Evolutionary conservation across 2,888 invertebrate genomes (phyloP).

Genomic region (Eubasilissa splendida): DNA sequence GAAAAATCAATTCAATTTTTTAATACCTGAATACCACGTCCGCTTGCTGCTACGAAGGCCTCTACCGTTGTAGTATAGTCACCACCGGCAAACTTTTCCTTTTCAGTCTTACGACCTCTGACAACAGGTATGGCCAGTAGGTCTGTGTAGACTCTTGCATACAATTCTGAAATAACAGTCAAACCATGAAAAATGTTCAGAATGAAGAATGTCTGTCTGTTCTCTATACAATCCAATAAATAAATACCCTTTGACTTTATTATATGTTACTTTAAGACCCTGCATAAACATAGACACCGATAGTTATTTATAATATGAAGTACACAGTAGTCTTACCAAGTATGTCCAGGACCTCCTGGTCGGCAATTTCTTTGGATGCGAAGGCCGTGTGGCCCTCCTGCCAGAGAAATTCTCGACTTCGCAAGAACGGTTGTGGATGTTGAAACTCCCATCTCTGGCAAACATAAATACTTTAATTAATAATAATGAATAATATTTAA

Average conservation of each 20-base stretch:
- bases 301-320: not conserved
- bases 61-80: conserved; percentile 98
- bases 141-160: conserved; percentile 92
- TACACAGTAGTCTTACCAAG: conserved; percentile 69
- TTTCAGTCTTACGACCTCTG: conserved; percentile 96
- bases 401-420: conserved; percentile 99
- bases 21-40: conserved; percentile 88
- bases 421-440: conserved; percentile 98
- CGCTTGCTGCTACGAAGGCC: conserved; percentile 94
- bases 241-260: no score
- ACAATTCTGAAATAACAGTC: conserved; percentile 77
- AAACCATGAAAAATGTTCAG: no score
- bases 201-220: no score
- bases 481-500: no score
- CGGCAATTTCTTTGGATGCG: conserved; percentile 87
- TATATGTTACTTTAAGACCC: no score
- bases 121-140: conserved; percentile 95
- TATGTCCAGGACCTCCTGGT: conserved; percentile 87
- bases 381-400: conserved; percentile 99
- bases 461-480: conserved; percentile 50
- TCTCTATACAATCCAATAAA: no score
- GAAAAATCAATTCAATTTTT: no score
- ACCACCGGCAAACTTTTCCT: conserved; percentile 99
- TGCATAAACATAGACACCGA: no score
- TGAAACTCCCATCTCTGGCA: conserved; percentile 99